A percentile compares a stretch with the other conserved stretches of the same genome.
Evolutionary conservation across 2,113 vertebrate species (phyloP).

Genomic region (Sterna hirundo): DNA sequence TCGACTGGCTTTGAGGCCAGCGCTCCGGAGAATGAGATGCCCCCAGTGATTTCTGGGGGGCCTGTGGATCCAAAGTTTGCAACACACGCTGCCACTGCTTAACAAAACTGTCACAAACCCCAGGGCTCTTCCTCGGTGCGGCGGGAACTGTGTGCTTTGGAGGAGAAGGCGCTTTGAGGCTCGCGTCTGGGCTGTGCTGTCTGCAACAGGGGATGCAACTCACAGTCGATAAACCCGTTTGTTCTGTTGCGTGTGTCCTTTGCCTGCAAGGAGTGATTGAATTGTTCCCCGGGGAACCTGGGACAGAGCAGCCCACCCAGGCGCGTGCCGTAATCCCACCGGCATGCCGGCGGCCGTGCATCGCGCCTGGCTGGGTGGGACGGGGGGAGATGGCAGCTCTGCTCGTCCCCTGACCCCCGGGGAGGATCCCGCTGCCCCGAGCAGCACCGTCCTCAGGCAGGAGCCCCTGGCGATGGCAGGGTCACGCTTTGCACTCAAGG

Average conservation of each 20-base stretch:
- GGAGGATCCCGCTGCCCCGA: neutral
- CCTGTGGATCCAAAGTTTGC: neutral
- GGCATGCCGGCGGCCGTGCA: fast-evolving
- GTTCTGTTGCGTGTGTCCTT: neutral
- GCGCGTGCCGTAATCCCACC: fast-evolving
- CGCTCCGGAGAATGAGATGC: fast-evolving
- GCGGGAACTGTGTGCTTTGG: neutral
- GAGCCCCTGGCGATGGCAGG: neutral
- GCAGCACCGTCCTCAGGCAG: neutral
- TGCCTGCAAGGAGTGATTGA: neutral
- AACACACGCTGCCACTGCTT: neutral
- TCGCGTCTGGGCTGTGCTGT: fast-evolving
- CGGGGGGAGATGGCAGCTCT: neutral
- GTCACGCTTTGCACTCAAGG: fast-evolving
- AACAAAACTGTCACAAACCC: neutral
- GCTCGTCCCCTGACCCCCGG: fast-evolving
- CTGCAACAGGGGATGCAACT: neutral
- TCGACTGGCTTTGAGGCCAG: neutral
- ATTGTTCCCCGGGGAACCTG: neutral
- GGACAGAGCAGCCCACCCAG: neutral
- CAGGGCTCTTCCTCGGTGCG: neutral
- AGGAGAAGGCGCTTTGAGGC: neutral
- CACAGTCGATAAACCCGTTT: neutral
- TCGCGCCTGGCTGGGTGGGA: fast-evolving
- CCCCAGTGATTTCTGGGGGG: neutral